These are phyloP conservation scores for Eremobia ochroleuca DNA, from an alignment of 2,888 invertebrate species.

Conservation along the genomic window DNA sequence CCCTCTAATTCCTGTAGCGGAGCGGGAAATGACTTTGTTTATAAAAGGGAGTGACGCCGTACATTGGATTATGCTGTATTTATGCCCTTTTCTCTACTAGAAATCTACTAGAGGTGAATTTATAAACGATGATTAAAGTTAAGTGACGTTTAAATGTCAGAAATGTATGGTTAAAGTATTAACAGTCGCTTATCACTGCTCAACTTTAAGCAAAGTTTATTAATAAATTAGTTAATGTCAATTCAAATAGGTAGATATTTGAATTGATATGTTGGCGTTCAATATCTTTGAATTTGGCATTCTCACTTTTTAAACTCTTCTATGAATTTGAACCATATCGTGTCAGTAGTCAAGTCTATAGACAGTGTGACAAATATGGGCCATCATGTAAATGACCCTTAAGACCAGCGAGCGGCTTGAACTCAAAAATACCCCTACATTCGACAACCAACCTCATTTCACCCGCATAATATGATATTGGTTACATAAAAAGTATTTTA, in stretches of 20 bases:
- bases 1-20: slow-evolving; percentile 42
- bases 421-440: slow-evolving; percentile 18
- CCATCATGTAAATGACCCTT: background rate
- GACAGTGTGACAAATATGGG: background rate
- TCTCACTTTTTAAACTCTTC: background rate
- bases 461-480: slow-evolving; percentile 42
- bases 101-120: too few relatives aligned
- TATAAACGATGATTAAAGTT: too few relatives aligned
- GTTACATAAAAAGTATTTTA: slow-evolving; percentile 53
- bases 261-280: too few relatives aligned
- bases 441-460: slow-evolving; percentile 2
- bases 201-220: too few relatives aligned
- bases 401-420: background rate
- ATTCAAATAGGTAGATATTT: too few relatives aligned
- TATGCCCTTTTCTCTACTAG: background rate
- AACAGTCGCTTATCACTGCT: too few relatives aligned
- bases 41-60: slow-evolving; percentile 32
- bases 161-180: too few relatives aligned
- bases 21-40: slow-evolving; percentile 60
- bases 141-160: too few relatives aligned
- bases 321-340: background rate
- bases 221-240: too few relatives aligned
- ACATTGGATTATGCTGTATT: slow-evolving; percentile 30
- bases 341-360: background rate
- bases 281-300: too few relatives aligned